Percentiles rank a stretch among this genome's conserved stretches.
Conservation (phyloP, 2,888 invertebrate species). For the Miltochrista miniata region DNA sequence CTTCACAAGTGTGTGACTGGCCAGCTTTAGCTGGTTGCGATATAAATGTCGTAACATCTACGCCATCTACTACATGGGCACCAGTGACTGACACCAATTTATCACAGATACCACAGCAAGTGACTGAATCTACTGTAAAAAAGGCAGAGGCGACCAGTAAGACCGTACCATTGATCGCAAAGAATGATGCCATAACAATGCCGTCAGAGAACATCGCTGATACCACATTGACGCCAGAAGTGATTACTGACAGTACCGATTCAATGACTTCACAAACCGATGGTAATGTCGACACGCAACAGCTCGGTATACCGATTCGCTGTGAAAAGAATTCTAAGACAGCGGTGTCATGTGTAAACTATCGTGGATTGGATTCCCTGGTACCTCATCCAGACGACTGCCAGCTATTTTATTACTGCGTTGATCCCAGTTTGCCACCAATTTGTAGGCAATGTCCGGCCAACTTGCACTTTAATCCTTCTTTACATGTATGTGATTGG, state of each 20-base stretch:
- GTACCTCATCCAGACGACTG: background rate
- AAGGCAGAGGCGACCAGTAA: background rate
- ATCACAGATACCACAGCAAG: background rate
- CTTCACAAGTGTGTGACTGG: constrained; percentile 10
- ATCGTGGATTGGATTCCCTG: background rate
- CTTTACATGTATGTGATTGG: constrained; percentile 42
- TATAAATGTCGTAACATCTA: background rate
- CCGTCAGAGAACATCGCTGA: background rate
- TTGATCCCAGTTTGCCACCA: constrained; percentile 14
- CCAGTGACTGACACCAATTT: background rate
- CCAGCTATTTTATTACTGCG: background rate
- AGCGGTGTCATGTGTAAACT: background rate
- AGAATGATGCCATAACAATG: background rate
- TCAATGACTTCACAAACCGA: background rate
- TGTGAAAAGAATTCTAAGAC: background rate
- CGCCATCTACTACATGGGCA: background rate
- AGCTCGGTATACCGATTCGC: background rate
- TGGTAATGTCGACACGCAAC: background rate
- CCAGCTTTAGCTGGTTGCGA: background rate
- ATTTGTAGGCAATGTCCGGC: constrained; percentile 47
- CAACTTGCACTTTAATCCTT: constrained; percentile 45
- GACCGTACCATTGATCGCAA: background rate
- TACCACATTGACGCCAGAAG: background rate
- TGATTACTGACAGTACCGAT: background rate
- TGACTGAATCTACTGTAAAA: background rate